Conservation (phyloP, 2,797 vertebrate species). For the Semaprochilodus insignis region DNA sequence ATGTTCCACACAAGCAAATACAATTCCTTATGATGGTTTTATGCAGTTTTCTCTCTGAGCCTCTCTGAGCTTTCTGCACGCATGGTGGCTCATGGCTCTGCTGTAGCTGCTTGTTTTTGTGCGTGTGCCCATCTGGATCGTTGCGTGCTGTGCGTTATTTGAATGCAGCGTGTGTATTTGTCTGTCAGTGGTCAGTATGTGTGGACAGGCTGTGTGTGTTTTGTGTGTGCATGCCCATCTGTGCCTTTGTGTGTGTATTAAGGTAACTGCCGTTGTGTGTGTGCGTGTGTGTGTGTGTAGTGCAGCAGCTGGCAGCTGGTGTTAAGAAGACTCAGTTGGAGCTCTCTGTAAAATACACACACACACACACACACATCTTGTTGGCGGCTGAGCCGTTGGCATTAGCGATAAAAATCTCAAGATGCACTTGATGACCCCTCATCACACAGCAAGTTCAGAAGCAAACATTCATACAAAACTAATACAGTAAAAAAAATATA, state of each 20-base stretch:
- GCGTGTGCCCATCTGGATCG: neutral
- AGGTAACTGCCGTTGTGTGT: neutral
- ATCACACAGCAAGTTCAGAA: neutral
- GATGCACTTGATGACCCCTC: neutral
- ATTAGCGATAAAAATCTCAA: neutral
- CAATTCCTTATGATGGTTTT: no score
- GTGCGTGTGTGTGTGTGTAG: no score
- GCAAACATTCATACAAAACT: neutral
- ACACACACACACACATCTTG: slow-evolving; percentile 8
- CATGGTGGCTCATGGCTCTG: neutral
- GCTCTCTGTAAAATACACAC: slow-evolving; percentile 15
- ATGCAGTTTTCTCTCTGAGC: no score
- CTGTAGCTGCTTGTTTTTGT: neutral
- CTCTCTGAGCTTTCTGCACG: neutral
- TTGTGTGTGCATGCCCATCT: slow-evolving; percentile 12
- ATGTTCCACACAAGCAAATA: no score
- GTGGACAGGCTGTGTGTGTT: slow-evolving; percentile 12
- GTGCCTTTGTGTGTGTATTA: slow-evolving; percentile 28
- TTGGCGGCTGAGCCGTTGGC: neutral
- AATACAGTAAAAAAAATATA: no score
- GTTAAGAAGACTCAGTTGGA: slow-evolving; percentile 12
- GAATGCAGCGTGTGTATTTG: slow-evolving; percentile 62
- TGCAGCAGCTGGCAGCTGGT: slow-evolving; percentile 19
- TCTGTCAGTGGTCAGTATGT: slow-evolving; percentile 12
- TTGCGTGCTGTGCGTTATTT: slow-evolving; percentile 23